These are phyloP conservation scores for Pocota personata DNA, from an alignment of 2,888 invertebrate genomes.

Conservation along the genomic window DNA sequence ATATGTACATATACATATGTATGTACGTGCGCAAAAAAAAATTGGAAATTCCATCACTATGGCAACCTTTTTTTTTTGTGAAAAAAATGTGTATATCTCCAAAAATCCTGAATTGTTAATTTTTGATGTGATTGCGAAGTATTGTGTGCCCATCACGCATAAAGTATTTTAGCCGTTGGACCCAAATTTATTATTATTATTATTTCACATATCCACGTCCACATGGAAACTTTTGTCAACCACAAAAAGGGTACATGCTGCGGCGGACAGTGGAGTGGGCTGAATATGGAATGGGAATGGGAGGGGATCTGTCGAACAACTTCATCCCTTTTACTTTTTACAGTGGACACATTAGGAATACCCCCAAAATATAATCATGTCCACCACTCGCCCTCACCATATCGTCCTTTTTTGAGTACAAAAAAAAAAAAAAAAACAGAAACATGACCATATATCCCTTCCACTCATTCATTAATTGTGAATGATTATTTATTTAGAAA, in stretches of 20 bases:
- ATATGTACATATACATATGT: neutral
- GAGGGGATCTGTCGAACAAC: conserved; percentile 45
- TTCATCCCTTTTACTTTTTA: conserved; percentile 57
- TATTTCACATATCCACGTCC: conserved; percentile 57
- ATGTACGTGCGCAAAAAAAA: neutral
- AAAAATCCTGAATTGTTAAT: conserved; percentile 69
- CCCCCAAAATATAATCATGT: conserved; percentile 55
- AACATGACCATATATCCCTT: conserved; percentile 48
- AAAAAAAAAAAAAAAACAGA: conserved; percentile 23
- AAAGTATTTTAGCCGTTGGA: conserved; percentile 58
- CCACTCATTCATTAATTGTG: conserved; percentile 67
- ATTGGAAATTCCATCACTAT: neutral
- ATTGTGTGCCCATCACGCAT: conserved; percentile 46
- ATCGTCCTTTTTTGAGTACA: conserved; percentile 22
- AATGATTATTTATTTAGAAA: conserved; percentile 74
- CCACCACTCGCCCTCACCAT: conserved; percentile 5
- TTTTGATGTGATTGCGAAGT: conserved; percentile 69
- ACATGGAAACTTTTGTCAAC: conserved; percentile 70
- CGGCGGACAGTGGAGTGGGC: conserved; percentile 6
- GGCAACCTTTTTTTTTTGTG: neutral
- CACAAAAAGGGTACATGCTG: conserved; percentile 66
- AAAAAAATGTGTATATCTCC: neutral
- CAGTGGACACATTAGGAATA: conserved; percentile 46
- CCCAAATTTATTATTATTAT: conserved; percentile 69
- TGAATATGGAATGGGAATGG: conserved; percentile 23